These are phyloP conservation scores for Spinus olivaceus DNA, from an alignment of 2,797 vertebrate genomes.

Conservation along the genomic window DNA sequence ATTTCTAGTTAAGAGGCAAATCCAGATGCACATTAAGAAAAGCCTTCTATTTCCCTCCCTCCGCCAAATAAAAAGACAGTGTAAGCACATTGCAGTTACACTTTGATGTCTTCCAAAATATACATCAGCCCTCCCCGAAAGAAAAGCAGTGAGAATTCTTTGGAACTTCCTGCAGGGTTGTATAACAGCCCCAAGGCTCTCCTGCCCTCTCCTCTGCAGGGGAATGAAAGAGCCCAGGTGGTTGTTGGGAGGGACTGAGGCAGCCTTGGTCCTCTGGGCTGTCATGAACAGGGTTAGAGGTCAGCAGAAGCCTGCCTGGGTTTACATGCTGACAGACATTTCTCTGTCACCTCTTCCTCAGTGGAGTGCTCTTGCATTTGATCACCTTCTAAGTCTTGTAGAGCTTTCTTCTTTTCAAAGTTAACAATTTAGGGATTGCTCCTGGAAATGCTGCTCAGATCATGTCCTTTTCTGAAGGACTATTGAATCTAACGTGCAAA, in stretches of 20 bases:
- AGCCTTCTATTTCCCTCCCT: background rate
- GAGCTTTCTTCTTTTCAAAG: background rate
- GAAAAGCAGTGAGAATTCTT: background rate
- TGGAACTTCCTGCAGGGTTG: background rate
- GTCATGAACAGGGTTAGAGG: background rate
- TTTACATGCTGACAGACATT: background rate
- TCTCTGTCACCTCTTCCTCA: background rate
- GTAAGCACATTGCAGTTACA: background rate
- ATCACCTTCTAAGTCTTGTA: background rate
- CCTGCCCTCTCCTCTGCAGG: background rate
- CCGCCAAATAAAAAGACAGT: background rate
- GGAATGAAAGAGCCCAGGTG: background rate
- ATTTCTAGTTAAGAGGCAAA: background rate
- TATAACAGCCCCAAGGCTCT: background rate
- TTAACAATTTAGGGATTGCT: background rate
- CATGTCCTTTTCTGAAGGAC: background rate
- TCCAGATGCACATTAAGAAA: constrained; percentile 3
- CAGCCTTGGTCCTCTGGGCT: background rate
- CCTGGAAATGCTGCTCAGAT: background rate
- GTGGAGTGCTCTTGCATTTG: background rate
- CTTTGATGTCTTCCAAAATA: constrained; percentile 21
- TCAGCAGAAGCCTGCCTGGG: background rate
- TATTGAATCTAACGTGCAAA: background rate
- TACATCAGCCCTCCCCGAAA: background rate
- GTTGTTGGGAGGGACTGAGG: accelerated